Conservation (phyloP, 2,888 invertebrate genomes). For the Idaea dimidiata region DNA sequence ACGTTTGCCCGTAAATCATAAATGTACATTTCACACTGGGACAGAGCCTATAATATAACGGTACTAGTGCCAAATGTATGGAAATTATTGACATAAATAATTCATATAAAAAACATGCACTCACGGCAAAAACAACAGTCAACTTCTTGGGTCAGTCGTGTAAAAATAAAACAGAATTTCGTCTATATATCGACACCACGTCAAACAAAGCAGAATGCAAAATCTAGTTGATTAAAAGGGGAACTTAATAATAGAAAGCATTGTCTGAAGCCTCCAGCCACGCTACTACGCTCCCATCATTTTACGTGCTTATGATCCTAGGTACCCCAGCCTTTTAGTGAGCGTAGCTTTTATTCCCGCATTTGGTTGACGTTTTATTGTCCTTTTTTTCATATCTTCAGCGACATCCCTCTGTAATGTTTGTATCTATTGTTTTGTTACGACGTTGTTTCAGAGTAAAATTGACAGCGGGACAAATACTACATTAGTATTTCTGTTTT, state of each 20-base stretch:
- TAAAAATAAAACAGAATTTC: no score
- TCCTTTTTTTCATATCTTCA: constrained; percentile 59
- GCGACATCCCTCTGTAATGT: constrained; percentile 33
- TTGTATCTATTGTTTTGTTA: constrained; percentile 24
- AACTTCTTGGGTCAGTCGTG: no score
- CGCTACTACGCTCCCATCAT: constrained; percentile 38
- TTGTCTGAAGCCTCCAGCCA: constrained; percentile 21
- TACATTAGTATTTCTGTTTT: neutral
- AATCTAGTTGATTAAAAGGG: constrained; percentile 18
- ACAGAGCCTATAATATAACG: no score
- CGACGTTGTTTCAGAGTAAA: neutral
- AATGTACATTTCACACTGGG: no score
- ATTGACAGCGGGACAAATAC: neutral
- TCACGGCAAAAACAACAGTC: no score
- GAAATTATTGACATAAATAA: no score
- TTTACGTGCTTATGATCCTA: constrained; percentile 50
- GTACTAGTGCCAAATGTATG: no score
- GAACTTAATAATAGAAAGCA: constrained; percentile 20
- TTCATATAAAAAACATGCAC: no score
- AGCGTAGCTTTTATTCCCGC: constrained; percentile 51
- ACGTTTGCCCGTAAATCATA: no score
- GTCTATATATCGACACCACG: constrained; percentile 11
- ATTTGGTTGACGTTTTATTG: constrained; percentile 52
- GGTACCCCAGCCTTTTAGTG: constrained; percentile 45
- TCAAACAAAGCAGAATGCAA: constrained; percentile 14